These are phyloP conservation scores for Mycetomoellerius zeteki DNA, from an alignment of 1,140 invertebrate genomes.

Conservation along the genomic window DNA sequence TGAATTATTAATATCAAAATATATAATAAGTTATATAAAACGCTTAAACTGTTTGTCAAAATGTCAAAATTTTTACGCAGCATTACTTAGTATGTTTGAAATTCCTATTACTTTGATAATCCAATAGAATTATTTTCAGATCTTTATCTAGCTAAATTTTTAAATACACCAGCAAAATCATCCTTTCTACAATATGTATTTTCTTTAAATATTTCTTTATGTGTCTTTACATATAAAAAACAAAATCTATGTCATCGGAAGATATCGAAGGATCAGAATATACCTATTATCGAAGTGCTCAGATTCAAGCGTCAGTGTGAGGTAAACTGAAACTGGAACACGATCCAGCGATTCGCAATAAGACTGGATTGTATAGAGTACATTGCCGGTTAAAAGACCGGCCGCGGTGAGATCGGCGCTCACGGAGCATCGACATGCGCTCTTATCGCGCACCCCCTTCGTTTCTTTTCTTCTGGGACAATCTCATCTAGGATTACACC, in stretches of 20 bases:
- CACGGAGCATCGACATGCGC: constrained; percentile 20
- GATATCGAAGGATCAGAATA: neutral
- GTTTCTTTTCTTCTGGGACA: constrained; percentile 41
- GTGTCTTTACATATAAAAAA: neutral
- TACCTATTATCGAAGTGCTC: neutral
- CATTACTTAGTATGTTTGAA: too few relatives aligned
- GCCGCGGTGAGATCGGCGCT: constrained; percentile 25
- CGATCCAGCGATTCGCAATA: constrained; percentile 35
- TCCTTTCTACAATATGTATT: too few relatives aligned
- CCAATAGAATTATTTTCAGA: too few relatives aligned
- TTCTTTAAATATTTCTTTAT: too few relatives aligned
- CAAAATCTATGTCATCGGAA: neutral
- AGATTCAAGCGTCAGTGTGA: neutral
- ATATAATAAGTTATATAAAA: too few relatives aligned
- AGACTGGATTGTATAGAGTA: constrained; percentile 1
- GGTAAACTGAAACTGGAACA: neutral
- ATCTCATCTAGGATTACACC: constrained; percentile 70
- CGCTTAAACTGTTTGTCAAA: too few relatives aligned
- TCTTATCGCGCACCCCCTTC: constrained; percentile 1
- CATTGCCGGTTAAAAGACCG: neutral
- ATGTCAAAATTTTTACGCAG: too few relatives aligned
- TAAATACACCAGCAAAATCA: too few relatives aligned
- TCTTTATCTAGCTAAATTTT: too few relatives aligned
- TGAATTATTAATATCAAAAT: too few relatives aligned
- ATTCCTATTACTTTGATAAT: too few relatives aligned